phyloP scores from a whole-genome alignment of 2,888 invertebrate genomes.

The Lepas anatifera region DNA sequence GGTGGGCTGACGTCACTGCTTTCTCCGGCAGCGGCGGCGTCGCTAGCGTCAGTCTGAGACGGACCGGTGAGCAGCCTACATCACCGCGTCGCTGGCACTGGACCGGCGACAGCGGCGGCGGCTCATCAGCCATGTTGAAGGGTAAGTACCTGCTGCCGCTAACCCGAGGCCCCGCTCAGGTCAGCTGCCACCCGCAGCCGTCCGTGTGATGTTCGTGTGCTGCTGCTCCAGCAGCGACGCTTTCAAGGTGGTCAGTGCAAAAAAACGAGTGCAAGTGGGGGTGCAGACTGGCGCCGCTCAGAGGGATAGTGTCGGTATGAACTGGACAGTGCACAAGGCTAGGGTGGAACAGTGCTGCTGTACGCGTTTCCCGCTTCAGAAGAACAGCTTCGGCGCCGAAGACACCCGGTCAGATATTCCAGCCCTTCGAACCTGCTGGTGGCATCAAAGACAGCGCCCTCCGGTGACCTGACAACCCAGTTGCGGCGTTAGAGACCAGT shows the following conservation, averaged over 20 bases:
- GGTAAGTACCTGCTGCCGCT: background rate
- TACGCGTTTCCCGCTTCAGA: background rate
- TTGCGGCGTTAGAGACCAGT: background rate
- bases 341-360: background rate
- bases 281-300: background rate
- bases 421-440: too few relatives aligned
- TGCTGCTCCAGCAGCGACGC: background rate
- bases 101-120: background rate
- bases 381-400: background rate
- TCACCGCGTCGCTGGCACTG: background rate
- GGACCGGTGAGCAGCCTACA: background rate
- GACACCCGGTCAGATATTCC: too few relatives aligned
- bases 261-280: background rate
- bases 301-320: background rate
- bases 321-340: background rate
- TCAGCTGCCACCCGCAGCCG: background rate
- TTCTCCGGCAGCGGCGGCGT: background rate
- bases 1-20: background rate
- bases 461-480: background rate
- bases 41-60: background rate
- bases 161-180: background rate
- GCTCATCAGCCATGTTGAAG: conserved; percentile 6
- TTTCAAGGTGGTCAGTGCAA: background rate
- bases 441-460: too few relatives aligned
- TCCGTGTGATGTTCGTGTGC: background rate